Conservation (phyloP, 1,140 invertebrate genomes). For the Atta cephalotes region DNA sequence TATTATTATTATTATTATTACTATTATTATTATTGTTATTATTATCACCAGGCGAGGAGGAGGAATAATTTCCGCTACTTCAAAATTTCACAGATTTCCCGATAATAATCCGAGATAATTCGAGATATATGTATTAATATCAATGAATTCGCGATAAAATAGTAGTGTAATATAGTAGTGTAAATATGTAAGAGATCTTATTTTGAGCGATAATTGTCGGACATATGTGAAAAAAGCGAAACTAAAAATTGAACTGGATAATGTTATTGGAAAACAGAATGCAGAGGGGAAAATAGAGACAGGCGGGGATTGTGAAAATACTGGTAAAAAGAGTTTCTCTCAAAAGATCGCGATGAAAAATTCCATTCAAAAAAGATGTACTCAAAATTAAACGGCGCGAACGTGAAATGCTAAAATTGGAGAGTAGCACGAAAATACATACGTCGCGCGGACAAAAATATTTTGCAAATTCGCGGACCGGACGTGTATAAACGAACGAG, state of each 20-base stretch:
- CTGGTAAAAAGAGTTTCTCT: neutral
- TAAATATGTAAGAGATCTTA: neutral
- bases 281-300: neutral
- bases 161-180: no score
- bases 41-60: no score
- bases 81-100: no score
- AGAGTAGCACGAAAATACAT: neutral
- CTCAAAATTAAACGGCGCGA: slow-evolving; percentile 12
- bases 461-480: neutral
- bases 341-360: neutral
- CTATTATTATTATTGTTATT: no score
- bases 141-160: neutral
- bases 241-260: neutral
- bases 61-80: no score
- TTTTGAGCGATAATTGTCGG: neutral
- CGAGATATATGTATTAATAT: no score
- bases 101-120: no score
- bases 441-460: neutral
- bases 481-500: neutral
- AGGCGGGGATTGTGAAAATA: neutral
- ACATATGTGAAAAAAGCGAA: neutral
- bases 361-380: neutral
- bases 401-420: neutral
- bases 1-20: no score
- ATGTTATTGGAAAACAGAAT: neutral